Evolutionary conservation across 2,888 invertebrate genomes (phyloP).

Genomic region (Erebia ligea): DNA sequence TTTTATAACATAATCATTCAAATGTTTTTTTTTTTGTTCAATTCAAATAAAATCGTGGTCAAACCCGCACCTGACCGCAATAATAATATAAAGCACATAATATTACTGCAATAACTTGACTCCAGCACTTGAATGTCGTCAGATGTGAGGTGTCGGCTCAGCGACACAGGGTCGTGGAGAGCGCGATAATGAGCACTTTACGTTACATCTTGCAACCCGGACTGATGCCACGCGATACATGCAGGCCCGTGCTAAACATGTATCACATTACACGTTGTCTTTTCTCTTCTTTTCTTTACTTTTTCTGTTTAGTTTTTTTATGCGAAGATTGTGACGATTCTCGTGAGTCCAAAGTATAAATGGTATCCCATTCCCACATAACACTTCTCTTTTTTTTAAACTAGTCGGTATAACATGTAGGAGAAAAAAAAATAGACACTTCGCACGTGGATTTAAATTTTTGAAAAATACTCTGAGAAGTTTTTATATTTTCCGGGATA

Average conservation of each 20-base stretch:
- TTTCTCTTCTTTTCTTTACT: background rate
- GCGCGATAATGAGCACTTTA: conserved; percentile 17
- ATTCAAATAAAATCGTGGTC: background rate
- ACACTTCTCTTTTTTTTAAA: too few relatives aligned
- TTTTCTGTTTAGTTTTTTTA: background rate
- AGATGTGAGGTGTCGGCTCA: conserved; percentile 14
- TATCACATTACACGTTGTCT: background rate
- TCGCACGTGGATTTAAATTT: too few relatives aligned
- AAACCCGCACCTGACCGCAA: background rate
- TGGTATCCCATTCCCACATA: too few relatives aligned
- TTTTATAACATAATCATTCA: too few relatives aligned
- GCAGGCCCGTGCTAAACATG: background rate
- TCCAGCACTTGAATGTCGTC: conserved; percentile 16
- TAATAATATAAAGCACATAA: background rate
- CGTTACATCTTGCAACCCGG: conserved; percentile 21
- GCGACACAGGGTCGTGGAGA: conserved; percentile 4
- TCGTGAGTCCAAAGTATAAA: too few relatives aligned
- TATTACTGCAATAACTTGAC: background rate
- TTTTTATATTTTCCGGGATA: too few relatives aligned
- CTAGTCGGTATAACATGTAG: too few relatives aligned
- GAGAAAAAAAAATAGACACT: too few relatives aligned
- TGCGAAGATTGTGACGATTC: background rate
- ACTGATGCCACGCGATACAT: conserved; percentile 29
- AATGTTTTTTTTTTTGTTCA: too few relatives aligned
- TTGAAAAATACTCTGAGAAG: too few relatives aligned